A percentile compares a stretch with the other conserved stretches of the same genome.
Conservation (phyloP, 37 sponge, comb jelly and placozoan genomes). For the Beroe ovata region DNA sequence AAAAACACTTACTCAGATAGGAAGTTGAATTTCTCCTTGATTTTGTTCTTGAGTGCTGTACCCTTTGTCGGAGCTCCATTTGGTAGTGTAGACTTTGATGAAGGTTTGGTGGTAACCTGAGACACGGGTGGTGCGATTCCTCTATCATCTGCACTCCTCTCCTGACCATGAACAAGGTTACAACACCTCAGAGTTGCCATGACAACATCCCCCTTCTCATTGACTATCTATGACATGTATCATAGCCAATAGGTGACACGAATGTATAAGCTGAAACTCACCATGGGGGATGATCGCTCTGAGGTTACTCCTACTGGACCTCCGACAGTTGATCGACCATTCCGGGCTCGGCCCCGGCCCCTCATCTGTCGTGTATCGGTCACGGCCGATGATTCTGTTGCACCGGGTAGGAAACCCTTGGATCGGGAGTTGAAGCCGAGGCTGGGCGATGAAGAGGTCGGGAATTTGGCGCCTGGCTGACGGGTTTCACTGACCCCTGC, state of each 20-base stretch:
- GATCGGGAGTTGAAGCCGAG: neutral
- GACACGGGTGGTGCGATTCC: too few relatives aligned
- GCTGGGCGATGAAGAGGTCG: neutral
- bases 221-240: too few relatives aligned
- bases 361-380: neutral
- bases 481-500: neutral
- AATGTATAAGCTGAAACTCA: too few relatives aligned
- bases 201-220: too few relatives aligned
- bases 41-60: constrained; percentile 30
- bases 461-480: neutral
- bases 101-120: neutral
- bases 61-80: neutral
- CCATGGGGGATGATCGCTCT: too few relatives aligned
- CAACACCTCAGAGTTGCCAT: too few relatives aligned
- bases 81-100: neutral
- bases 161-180: too few relatives aligned
- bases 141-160: too few relatives aligned
- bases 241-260: too few relatives aligned
- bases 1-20: constrained; percentile 58
- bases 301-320: too few relatives aligned
- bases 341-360: neutral
- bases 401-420: too few relatives aligned
- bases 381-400: too few relatives aligned
- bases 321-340: neutral
- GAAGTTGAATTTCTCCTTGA: constrained; percentile 36